Percentiles rank a stretch among this genome's conserved stretches.
These are phyloP conservation scores for Coregonus suidteri DNA, from an alignment of 2,797 vertebrate genomes.

Conservation along the genomic window DNA sequence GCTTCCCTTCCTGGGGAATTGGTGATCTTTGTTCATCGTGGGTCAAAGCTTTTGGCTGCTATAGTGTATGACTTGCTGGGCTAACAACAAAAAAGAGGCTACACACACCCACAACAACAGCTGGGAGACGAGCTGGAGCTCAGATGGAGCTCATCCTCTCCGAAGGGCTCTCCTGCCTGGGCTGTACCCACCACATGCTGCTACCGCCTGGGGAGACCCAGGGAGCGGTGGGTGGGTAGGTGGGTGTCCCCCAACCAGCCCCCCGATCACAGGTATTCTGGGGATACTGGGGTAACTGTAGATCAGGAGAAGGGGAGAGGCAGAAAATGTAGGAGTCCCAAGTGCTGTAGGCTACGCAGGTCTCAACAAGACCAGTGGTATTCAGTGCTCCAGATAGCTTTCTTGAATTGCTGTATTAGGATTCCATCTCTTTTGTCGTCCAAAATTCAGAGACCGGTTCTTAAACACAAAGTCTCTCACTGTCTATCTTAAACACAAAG, in stretches of 20 bases:
- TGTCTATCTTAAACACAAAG: not conserved
- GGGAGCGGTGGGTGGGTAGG: conserved; percentile 1
- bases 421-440: not conserved
- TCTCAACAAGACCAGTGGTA: conserved; percentile 3
- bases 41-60: conserved; percentile 34
- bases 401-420: not conserved
- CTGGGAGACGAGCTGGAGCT: conserved; percentile 10
- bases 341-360: not conserved
- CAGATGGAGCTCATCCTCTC: conserved; percentile 16
- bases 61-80: conserved; percentile 20
- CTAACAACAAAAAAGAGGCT: conserved; percentile 13
- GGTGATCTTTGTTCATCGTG: conserved; percentile 72
- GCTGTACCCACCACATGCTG: conserved; percentile 30
- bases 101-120: conserved; percentile 32
- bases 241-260: not conserved
- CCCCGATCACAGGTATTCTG: not conserved
- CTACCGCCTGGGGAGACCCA: conserved; percentile 7
- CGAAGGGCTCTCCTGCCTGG: conserved; percentile 13
- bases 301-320: not conserved
- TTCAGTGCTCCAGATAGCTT: not conserved
- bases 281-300: not conserved
- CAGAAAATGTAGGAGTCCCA: not conserved
- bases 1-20: conserved; percentile 58
- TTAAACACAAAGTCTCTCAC: conserved; percentile 2
- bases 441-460: not conserved